Evolutionary conservation across 1,140 invertebrate genomes (phyloP), one percentile per base, ranked within the genome.

Genomic region (Tenebrio molitor): DNA sequence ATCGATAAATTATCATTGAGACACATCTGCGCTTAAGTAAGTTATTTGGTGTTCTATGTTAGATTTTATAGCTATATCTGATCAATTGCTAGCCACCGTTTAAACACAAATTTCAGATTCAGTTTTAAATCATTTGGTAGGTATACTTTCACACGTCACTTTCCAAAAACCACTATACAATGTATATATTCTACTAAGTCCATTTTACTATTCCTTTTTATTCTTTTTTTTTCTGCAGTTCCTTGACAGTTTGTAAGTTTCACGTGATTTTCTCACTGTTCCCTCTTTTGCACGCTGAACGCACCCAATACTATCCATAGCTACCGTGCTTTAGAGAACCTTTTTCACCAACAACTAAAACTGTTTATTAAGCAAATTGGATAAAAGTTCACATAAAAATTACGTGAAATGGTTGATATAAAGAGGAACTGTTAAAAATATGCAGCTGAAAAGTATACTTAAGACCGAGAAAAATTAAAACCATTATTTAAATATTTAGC

Each of bases 1-100:
- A 66, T 44, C 41, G 39, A 71, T 21, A 74, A 16, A 70, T 66
- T 65, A 46, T 74, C 72, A 74, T 70, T 74, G 68, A 70, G 62
- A 71, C 41, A 41, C 73, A 74, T 71, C 73, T 53, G 62, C 23
- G 72, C 72, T 71, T 71, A 62, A 74, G 73, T 74, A 74, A 74
- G 73, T 74, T 58, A 74, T 71, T 68, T 74, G 25, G 53, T 70
- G 73, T 74, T 74, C 29, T 36, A 41, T 74, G 68, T 74, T 72
- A 70, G 68, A 41, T 7, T 19, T 33, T 41, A 68, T 68, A 68
- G 65, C 42, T 2, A 65, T 16, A 17, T 25, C 21, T 7, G n/a
- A 15, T 5, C 4, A 39, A 39, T n/a, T 39, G 50, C 50, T 58
- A 58, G 50, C 39, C 62, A 65, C 17, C 46, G 16, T 65, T 65